phyloP scores from a whole-genome alignment of 2,888 invertebrate genomes.

The Nudaria mundana region DNA sequence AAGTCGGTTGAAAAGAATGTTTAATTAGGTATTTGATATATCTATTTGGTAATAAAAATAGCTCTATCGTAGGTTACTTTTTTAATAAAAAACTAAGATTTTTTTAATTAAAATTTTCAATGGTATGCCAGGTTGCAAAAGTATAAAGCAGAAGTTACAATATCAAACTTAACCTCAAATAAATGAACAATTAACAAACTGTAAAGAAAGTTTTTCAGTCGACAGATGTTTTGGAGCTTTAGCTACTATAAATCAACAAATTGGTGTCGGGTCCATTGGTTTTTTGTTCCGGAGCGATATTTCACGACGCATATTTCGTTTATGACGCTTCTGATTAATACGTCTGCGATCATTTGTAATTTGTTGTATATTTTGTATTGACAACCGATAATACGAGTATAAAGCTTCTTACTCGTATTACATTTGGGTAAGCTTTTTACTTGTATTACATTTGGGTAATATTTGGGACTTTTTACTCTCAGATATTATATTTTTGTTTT shows the following conservation, averaged over 20 bases:
- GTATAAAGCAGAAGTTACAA: conserved; percentile 4
- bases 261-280: conserved; percentile 46
- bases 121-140: background rate
- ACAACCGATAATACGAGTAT: no score
- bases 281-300: conserved; percentile 56
- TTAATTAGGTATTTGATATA: no score
- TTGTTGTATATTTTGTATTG: background rate
- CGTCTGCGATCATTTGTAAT: conserved; percentile 44
- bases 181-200: conserved; percentile 40
- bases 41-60: no score
- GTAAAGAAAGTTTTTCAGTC: conserved; percentile 37
- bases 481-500: no score
- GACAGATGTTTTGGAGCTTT: conserved; percentile 57
- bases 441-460: no score
- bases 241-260: conserved; percentile 56
- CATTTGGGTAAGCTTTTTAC: no score
- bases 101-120: background rate
- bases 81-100: no score
- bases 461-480: no score
- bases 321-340: conserved; percentile 70
- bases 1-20: no score
- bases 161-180: conserved; percentile 29
- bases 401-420: no score
- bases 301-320: conserved; percentile 68
- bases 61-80: no score